Conservation (phyloP, 2,113 vertebrate species). For the Otolemur garnettii region DNA sequence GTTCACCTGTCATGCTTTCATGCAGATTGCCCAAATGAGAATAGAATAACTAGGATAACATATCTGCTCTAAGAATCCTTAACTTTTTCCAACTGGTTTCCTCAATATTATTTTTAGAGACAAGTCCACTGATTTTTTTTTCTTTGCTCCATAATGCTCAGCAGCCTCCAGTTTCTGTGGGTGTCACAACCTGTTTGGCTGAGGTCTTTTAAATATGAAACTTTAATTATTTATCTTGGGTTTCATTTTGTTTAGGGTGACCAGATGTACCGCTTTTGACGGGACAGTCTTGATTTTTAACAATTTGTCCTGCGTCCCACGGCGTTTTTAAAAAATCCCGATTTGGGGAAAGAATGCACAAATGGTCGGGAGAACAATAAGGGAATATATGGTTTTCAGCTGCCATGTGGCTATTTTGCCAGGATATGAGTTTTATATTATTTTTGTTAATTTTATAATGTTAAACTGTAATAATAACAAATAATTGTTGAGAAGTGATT, state of each 20-base stretch:
- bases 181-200: neutral
- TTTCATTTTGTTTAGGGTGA: neutral
- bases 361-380: no score
- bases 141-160: neutral
- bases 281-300: no score
- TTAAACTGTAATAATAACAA: no score
- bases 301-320: no score
- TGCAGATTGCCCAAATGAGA: constrained; percentile 24
- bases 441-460: no score
- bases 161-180: neutral
- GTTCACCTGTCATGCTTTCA: neutral
- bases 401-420: no score
- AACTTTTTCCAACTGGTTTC: neutral
- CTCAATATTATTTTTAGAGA: constrained; percentile 21
- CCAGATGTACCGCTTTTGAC: no score
- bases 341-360: no score
- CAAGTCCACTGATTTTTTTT: neutral
- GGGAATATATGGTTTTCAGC: no score
- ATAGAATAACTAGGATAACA: neutral
- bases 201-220: neutral
- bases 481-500: no score
- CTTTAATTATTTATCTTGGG: neutral
- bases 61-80: neutral
- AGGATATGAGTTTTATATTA: no score
- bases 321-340: no score